A percentile compares a stretch with the other conserved stretches of the same genome.
Conservation (phyloP, 1,140 invertebrate species). For the Lanistes nyassanus region DNA sequence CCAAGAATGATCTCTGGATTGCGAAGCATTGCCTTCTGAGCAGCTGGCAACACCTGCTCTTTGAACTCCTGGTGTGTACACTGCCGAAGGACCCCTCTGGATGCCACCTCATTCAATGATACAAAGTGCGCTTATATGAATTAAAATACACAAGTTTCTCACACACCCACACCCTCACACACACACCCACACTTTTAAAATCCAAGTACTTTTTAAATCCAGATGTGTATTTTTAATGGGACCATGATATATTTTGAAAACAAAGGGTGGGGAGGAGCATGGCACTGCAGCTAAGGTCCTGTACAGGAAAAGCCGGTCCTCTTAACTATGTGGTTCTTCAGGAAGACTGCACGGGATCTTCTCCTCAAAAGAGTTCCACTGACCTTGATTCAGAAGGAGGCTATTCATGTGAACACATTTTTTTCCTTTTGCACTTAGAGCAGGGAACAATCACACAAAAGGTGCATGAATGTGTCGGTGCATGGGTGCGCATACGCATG, state of each 20-base stretch:
- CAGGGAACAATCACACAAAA: background rate
- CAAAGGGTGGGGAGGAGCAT: too few species aligned
- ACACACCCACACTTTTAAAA: too few species aligned
- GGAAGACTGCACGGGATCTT: too few species aligned
- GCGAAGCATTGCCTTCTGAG: slow-evolving; percentile 92
- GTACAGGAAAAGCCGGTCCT: too few species aligned
- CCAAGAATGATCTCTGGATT: slow-evolving; percentile 92
- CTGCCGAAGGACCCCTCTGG: slow-evolving; percentile 43
- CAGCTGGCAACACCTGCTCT: slow-evolving; percentile 78
- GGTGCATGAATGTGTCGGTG: background rate
- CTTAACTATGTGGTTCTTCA: background rate
- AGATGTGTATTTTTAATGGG: too few species aligned
- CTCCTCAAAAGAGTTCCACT: background rate
- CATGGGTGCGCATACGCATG: background rate
- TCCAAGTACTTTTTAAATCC: too few species aligned
- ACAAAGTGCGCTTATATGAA: too few species aligned
- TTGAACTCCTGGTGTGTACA: slow-evolving; percentile 82
- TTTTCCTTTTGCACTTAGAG: background rate
- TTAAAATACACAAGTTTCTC: too few species aligned
- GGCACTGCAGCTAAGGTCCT: too few species aligned
- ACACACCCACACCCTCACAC: too few species aligned
- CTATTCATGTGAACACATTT: too few species aligned
- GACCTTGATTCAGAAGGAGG: background rate
- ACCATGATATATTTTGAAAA: too few species aligned
- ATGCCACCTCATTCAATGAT: slow-evolving; percentile 38